phyloP scores from a whole-genome alignment of 2,797 vertebrate genomes.

The Heteromormyrus szaboi region DNA sequence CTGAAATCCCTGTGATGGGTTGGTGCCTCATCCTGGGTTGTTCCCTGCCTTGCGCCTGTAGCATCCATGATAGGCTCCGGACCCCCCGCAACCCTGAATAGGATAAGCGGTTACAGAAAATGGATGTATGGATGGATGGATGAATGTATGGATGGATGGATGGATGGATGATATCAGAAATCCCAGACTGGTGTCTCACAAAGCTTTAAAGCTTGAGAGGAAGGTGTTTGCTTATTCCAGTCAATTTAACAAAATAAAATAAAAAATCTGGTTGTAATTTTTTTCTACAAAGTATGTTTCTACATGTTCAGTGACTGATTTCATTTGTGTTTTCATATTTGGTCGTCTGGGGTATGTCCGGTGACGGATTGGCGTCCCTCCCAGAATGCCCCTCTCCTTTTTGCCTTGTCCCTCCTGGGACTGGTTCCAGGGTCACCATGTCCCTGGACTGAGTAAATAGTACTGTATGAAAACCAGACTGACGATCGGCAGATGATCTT shows the following conservation, averaged over 20 bases:
- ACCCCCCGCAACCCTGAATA: background rate
- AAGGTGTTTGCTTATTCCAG: background rate
- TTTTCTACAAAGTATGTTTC: background rate
- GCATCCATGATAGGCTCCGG: background rate
- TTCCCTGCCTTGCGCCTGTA: background rate
- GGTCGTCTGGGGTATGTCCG: background rate
- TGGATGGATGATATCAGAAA: background rate
- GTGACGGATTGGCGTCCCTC: background rate
- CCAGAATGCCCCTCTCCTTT: background rate
- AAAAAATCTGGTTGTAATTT: background rate
- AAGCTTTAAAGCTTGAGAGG: background rate
- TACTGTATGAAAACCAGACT: background rate
- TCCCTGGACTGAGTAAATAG: background rate
- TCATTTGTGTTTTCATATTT: background rate
- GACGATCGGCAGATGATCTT: background rate
- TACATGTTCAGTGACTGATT: background rate
- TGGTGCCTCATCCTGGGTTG: background rate
- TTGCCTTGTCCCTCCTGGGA: background rate
- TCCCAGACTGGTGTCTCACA: background rate
- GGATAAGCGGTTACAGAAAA: background rate
- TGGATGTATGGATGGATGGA: background rate
- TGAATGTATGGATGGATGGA: background rate
- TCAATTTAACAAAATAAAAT: background rate
- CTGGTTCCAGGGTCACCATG: background rate
- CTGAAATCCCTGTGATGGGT: background rate